These are phyloP conservation scores for Microtus richardsoni DNA, from an alignment of 2,113 vertebrate species.

Conservation along the genomic window DNA sequence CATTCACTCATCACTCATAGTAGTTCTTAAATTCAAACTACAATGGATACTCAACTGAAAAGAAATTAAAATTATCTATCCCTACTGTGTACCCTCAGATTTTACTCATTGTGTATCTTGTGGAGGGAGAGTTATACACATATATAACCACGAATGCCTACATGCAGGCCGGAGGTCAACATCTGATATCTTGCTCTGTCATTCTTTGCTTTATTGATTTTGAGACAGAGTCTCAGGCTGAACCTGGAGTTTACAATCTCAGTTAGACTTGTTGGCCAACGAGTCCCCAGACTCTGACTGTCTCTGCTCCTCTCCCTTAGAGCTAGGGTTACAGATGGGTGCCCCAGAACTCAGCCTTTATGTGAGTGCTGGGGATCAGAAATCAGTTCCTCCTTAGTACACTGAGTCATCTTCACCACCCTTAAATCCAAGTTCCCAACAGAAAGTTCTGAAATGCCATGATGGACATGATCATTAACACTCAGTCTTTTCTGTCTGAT, in stretches of 20 bases:
- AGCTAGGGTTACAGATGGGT: not conserved
- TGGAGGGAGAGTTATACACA: not conserved
- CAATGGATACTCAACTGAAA: not conserved
- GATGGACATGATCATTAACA: not conserved
- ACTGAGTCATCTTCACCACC: not conserved
- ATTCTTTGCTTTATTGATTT: not conserved
- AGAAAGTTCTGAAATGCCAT: not conserved
- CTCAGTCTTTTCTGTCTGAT: too few species aligned
- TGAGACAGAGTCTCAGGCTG: not conserved
- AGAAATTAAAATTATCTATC: not conserved
- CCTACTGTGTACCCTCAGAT: not conserved
- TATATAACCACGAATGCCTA: not conserved
- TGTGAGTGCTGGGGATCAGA: not conserved
- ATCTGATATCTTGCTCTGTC: not conserved
- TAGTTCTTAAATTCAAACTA: not conserved
- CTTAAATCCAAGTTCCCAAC: not conserved
- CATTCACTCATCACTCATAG: not conserved
- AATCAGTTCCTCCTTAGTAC: not conserved
- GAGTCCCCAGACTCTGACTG: not conserved
- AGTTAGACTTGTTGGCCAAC: not conserved
- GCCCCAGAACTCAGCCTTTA: not conserved
- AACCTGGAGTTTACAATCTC: not conserved
- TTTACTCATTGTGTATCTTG: not conserved
- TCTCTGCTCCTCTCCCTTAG: not conserved
- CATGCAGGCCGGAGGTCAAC: not conserved